A percentile compares a stretch with the other conserved stretches of the same genome.
These are phyloP conservation scores for Corbicula japonica DNA, from an alignment of 2,888 invertebrate genomes.

Conservation along the genomic window DNA sequence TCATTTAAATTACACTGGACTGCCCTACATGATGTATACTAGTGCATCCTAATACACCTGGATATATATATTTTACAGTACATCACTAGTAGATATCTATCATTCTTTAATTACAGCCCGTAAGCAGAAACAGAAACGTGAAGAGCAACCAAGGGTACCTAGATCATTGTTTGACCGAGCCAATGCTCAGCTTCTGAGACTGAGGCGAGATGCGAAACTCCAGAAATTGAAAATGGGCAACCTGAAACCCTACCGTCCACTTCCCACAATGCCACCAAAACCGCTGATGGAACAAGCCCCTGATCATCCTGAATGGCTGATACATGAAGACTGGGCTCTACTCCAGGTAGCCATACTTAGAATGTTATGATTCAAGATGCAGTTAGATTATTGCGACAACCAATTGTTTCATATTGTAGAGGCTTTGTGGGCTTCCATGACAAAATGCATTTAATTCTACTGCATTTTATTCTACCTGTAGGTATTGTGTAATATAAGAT, in stretches of 20 bases:
- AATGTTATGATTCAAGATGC: too few relatives aligned
- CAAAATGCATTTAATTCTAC: too few relatives aligned
- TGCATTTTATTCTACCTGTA: too few relatives aligned
- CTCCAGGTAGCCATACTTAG: conserved; percentile 88
- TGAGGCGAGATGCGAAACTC: conserved; percentile 92
- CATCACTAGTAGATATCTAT: background rate
- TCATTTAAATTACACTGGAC: too few relatives aligned
- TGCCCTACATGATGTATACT: too few relatives aligned
- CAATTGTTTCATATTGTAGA: too few relatives aligned
- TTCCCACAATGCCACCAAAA: conserved; percentile 71
- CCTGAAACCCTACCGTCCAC: conserved; percentile 77
- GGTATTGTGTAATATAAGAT: too few relatives aligned
- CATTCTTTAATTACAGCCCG: conserved; percentile 74
- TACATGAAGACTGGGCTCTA: conserved; percentile 96
- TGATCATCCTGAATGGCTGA: conserved; percentile 94
- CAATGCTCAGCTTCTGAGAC: conserved; percentile 91
- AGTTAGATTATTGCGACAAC: too few relatives aligned
- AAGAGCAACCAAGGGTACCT: conserved; percentile 92
- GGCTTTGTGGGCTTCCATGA: too few relatives aligned
- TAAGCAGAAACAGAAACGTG: conserved; percentile 89
- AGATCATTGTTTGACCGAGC: conserved; percentile 94
- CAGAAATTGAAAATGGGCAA: conserved; percentile 89
- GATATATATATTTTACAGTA: too few relatives aligned
- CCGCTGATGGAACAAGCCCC: conserved; percentile 74
- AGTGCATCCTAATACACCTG: too few relatives aligned